Evolutionary conservation across 2,888 invertebrate species (phyloP), one percentile per base, ranked within the genome.

Genomic region (Labia minor): DNA sequence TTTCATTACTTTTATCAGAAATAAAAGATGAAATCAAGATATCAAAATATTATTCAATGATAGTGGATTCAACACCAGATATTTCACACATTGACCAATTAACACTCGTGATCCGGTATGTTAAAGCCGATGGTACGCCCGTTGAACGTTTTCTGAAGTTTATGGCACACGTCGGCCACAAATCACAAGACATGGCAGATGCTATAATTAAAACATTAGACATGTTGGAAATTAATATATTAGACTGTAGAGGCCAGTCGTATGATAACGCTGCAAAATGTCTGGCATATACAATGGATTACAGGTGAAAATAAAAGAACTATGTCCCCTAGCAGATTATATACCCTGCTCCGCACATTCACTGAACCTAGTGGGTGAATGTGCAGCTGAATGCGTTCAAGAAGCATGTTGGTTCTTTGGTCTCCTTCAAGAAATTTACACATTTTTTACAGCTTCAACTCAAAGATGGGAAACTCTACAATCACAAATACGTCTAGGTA

Each of bases 201-300:
- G 69, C 67, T 33, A 66, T 71, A 67, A 68, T 63, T 65, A 65
- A 61, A 16, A 66, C 68, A 62, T 65, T 70, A 10, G 21, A 68
- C 65, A 66, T 37, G 37, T 37, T 68, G n/a, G 49, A 65, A 11
- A 26, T 70, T 62, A 65, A 71, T 67, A 62, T 72, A 63, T 64
- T 68, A 62, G 69, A 72, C 64, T 73, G 73, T 68, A 70, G 72
- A 19, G 72, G 73, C 26, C 72, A 74, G 66, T 70, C 71, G 18
- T 74, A 73, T 68, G 72, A 72, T 68, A 74, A 74, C 70, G 73
- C 73, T 65, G 71, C 11, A 74, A 73, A 66, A 72, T 72, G 72
- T 66, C 72, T 65, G 72, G 72, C 1, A 62, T 65, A 18, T 73
- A 73, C 68, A 68, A 68, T 66, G 72, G 72, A 18, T 68, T 73